These are phyloP conservation scores for Atopsyche davidsoni DNA, from an alignment of 1,140 invertebrate species.

Conservation along the genomic window DNA sequence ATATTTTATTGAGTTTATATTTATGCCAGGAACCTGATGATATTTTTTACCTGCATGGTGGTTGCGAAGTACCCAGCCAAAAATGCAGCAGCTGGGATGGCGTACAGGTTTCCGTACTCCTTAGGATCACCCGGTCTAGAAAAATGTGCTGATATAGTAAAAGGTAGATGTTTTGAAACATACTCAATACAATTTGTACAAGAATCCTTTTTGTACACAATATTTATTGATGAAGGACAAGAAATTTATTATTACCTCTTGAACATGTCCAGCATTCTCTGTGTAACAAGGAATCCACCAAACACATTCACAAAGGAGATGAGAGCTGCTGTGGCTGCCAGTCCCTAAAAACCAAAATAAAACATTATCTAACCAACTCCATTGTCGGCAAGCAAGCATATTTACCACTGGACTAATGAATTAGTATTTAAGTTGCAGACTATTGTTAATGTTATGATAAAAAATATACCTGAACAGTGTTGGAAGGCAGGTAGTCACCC, in stretches of 20 bases:
- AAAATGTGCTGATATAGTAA: no score
- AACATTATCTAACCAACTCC: neutral
- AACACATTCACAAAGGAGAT: conserved; percentile 89
- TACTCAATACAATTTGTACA: no score
- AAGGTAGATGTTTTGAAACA: no score
- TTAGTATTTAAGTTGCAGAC: neutral
- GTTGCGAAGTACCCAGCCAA: conserved; percentile 70
- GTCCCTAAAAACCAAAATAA: conserved; percentile 41
- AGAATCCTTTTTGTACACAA: no score
- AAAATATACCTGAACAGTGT: conserved; percentile 40
- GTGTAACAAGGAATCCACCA: conserved; percentile 85
- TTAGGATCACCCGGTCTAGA: conserved; percentile 67
- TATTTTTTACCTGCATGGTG: conserved; percentile 43
- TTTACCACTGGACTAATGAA: neutral
- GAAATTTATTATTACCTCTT: conserved; percentile 66
- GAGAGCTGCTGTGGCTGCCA: conserved; percentile 77
- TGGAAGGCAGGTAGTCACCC: conserved; percentile 65
- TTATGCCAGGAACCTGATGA: no score
- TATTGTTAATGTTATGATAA: neutral
- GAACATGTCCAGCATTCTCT: conserved; percentile 91
- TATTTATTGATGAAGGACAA: no score
- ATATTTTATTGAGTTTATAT: no score
- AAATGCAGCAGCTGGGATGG: conserved; percentile 68
- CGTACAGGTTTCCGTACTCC: conserved; percentile 80
- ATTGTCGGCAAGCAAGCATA: neutral